Evolutionary conservation across 2,113 vertebrate species (phyloP), one percentile per base, ranked within the genome.

Genomic region (Uria aalge): DNA sequence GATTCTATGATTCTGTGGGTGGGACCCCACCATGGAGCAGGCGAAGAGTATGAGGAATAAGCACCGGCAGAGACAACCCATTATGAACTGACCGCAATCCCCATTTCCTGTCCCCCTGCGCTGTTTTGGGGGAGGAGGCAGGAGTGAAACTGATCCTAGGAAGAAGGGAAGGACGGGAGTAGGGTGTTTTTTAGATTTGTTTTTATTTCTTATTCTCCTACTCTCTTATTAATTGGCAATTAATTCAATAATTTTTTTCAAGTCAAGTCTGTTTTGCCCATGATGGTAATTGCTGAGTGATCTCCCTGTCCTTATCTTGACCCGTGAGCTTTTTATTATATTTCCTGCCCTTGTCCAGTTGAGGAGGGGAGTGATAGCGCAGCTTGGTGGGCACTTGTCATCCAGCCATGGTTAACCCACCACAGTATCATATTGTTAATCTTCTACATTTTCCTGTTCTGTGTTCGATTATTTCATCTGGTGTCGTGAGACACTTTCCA

Each of bases 31-130:
- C 3, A 5, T 56, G 38, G 8, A 66, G 32, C 27, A 57, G 26
- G 10, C 23, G 12, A 73, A 53, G 19, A n/a, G 4, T 6, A 20
- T 30, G 79, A 78, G 27, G 13, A 73, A 30, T 10, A 56, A 64
- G 16, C 32, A 43, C 30, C 0, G 0, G 29, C 43, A 81, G 30
- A 41, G 52, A 40, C 3, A 81, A 26, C 0, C 0, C 3, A 0
- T 18, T 21, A 83, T 76, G 36, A 40, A 63, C 30, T 68, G 62
- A 57, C 15, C 1, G 0, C 20, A 83, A 7, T 4, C 2, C 12
- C 24, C 40, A 15, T 8, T 66, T 8, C 21, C 15, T 1, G 4
- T 17, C 7, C 5, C 20, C 6, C 38, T 72, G 52, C 2, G 1
- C 13, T 53, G 13, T 12, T 8, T 11, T 3, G 0, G 5, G 7